Evolutionary conservation across 2,888 invertebrate genomes (phyloP).

Genomic region (Cabera pusaria): DNA sequence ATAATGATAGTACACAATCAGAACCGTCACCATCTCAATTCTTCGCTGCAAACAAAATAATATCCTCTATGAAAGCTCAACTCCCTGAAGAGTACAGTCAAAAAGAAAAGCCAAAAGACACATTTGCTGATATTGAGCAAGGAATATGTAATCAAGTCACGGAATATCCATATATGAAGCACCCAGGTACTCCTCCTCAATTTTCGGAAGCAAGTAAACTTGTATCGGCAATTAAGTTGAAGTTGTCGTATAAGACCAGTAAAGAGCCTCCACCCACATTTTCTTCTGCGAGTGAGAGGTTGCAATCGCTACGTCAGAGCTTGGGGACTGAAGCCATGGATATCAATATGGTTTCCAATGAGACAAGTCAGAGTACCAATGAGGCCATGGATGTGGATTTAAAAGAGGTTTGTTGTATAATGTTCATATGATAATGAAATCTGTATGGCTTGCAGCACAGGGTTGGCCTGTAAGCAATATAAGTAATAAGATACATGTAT

Average conservation of each 20-base stretch:
- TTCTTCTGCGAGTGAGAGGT: conserved; percentile 54
- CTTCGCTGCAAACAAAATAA: conserved; percentile 73
- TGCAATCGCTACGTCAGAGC: conserved; percentile 51
- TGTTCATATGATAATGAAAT: no score
- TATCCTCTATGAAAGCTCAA: conserved; percentile 75
- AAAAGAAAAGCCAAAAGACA: conserved; percentile 62
- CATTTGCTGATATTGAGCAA: conserved; percentile 73
- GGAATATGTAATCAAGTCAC: conserved; percentile 70
- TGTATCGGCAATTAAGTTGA: conserved; percentile 73
- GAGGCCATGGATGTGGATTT: conserved; percentile 70
- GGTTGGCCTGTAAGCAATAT: no score
- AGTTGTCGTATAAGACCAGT: conserved; percentile 55
- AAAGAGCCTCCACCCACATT: conserved; percentile 44
- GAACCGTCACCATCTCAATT: conserved; percentile 72
- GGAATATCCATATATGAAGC: conserved; percentile 70
- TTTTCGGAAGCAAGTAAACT: conserved; percentile 74
- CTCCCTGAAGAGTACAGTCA: conserved; percentile 64
- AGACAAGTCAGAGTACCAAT: conserved; percentile 29
- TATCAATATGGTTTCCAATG: conserved; percentile 27
- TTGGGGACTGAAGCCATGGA: conserved; percentile 50
- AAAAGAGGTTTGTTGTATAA: conserved; percentile 51
- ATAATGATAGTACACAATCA: conserved; percentile 58
- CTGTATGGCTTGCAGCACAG: no score
- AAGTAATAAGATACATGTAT: no score
- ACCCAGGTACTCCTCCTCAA: conserved; percentile 73